Percentiles rank a stretch among this genome's conserved stretches.
Evolutionary conservation across 2,113 vertebrate genomes (phyloP).

Genomic region (Panthera tigris): DNA sequence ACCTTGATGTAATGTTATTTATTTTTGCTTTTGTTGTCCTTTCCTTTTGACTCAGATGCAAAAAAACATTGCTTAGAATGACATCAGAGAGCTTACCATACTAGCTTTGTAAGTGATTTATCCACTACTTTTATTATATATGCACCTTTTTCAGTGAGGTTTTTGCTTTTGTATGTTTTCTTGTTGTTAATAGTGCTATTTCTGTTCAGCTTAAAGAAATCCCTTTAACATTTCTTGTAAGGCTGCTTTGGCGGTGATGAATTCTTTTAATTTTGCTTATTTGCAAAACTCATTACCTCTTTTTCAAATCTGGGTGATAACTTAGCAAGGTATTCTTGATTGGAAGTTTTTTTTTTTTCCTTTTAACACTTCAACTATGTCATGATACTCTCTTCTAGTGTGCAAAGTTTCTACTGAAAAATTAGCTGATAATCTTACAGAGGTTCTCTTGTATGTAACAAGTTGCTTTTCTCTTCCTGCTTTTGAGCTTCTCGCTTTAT

Average conservation of each 20-base stretch:
- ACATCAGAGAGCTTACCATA: too few species aligned
- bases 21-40: not conserved
- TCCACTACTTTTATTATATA: not conserved
- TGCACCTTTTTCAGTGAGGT: not conserved
- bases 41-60: not conserved
- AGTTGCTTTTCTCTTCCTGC: not conserved
- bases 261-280: not conserved
- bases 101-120: not conserved
- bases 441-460: not conserved
- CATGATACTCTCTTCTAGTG: not conserved
- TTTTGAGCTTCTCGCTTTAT: not conserved
- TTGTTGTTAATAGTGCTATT: not conserved
- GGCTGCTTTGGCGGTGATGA: not conserved
- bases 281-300: not conserved
- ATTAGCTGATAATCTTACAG: not conserved
- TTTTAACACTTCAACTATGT: not conserved
- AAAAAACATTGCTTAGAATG: too few species aligned
- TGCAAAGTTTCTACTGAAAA: not conserved
- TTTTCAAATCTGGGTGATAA: not conserved
- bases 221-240: not conserved
- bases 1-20: not conserved
- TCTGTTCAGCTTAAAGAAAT: not conserved
- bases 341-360: not conserved
- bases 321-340: not conserved
- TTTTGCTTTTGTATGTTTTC: not conserved